Evolutionary conservation across 2,888 invertebrate genomes (phyloP).

Genomic region (Apoda limacodes): DNA sequence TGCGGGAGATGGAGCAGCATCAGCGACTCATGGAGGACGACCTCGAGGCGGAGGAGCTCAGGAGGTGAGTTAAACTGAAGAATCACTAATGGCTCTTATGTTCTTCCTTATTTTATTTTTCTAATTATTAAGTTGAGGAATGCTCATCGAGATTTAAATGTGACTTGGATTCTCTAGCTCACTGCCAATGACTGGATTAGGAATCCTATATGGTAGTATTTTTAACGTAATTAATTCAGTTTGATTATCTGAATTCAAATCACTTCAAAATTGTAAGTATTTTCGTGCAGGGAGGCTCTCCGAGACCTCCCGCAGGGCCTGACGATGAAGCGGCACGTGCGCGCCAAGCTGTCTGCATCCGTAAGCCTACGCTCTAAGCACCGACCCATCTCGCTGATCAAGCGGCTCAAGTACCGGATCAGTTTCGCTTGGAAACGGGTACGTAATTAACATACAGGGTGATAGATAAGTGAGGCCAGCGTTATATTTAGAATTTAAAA

Average conservation of each 20-base stretch:
- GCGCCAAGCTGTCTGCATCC: slow-evolving; percentile 71
- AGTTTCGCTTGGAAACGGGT: slow-evolving; percentile 71
- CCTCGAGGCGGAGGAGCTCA: slow-evolving; percentile 70
- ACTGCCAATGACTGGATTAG: no score
- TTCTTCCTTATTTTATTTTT: slow-evolving; percentile 1
- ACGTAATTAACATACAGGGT: no score
- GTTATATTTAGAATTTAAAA: no score
- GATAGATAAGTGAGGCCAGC: no score
- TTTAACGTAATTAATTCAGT: background rate
- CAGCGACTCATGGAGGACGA: slow-evolving; percentile 74
- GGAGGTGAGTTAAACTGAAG: no score
- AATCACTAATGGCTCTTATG: slow-evolving; percentile 1
- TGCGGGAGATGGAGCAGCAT: slow-evolving; percentile 74
- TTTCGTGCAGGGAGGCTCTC: slow-evolving; percentile 69
- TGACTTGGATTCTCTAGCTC: no score
- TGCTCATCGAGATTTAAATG: no score
- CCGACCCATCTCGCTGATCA: slow-evolving; percentile 65
- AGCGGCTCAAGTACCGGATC: slow-evolving; percentile 68
- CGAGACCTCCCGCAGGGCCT: slow-evolving; percentile 77
- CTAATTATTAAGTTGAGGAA: no score
- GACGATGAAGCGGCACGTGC: slow-evolving; percentile 75
- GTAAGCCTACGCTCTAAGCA: slow-evolving; percentile 67
- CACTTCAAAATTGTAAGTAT: no score
- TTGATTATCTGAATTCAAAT: no score
- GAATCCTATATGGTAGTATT: background rate